Base-by-base conservation (phyloP, 2,888 invertebrate genomes). In the Thymelicus sylvestris region DNA sequence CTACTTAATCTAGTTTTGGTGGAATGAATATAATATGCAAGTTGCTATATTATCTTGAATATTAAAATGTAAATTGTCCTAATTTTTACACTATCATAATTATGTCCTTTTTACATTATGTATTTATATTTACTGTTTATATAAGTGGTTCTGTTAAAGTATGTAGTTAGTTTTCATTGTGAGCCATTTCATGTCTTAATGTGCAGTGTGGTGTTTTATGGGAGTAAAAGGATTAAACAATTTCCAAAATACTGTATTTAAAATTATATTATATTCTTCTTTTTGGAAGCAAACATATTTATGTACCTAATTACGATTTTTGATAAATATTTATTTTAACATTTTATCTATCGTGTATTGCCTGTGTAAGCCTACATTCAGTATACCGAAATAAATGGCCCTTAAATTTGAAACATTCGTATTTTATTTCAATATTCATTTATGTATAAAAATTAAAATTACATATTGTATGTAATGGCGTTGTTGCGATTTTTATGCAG, bases 371-470 rank as follows among this genome's bases (percentile, higher is more conserved):
- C 62, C 61, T 67, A 61, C 44, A 59, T 38, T 55, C 44, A 62
- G 52, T 55, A 63, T 48, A 64, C 47, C 19, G 38, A 59, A 69
- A 69, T 66, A 69, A 69, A 69, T 64, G 47, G 47, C 47, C 62
- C 55, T 68, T 62, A 41, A 62, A 63, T 62, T 68, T 55, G 24
- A 55, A 63, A 55, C 31, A 68, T 24, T n/a, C 3, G 19, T 44
- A 55, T 62, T 68, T 68, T 63, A 68, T 55, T 68, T 68, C 15
- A 52, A 13, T 63, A 60, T 39, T 60, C 6, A 38, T 31, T 31
- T 57, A 19, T 15, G 52, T 52, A 52, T 52, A 52, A 52, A 44
- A 52, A 50, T 15, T 15, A 6, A 15, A 7, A 52, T 52, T 52
- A 52, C 52, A 52, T 52, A 7, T 15, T 52, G 15, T n/a, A 50